phyloP scores from a whole-genome alignment of 2,888 invertebrate genomes.

The Sisyra terminalis region DNA sequence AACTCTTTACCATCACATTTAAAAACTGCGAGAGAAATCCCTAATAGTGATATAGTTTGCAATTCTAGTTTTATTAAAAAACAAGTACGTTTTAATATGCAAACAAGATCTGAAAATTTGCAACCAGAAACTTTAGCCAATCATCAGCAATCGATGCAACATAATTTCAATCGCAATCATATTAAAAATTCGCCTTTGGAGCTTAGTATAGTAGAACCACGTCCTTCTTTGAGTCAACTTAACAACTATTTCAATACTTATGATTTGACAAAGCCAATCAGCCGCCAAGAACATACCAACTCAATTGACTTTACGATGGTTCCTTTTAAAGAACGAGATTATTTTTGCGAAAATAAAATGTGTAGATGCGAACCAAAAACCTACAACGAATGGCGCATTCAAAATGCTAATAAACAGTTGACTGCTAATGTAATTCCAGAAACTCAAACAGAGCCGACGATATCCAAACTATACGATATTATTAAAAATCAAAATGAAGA shows the following conservation, averaged over 20 bases:
- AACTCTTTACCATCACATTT: neutral
- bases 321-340: too few relatives aligned
- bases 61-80: neutral
- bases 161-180: neutral
- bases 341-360: neutral
- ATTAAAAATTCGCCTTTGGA: neutral
- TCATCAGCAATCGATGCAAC: neutral
- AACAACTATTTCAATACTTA: neutral
- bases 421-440: neutral
- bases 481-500: constrained; percentile 52
- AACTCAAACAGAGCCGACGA: constrained; percentile 30
- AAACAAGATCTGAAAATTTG: neutral
- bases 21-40: neutral
- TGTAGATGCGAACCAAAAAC: neutral
- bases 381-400: neutral
- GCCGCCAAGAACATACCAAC: neutral
- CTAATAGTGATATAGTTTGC: too few relatives aligned
- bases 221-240: neutral
- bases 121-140: neutral
- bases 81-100: constrained; percentile 4
- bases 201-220: neutral
- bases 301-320: too few relatives aligned
- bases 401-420: neutral
- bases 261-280: neutral
- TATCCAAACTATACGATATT: constrained; percentile 42